These are phyloP conservation scores for Tyria jacobaeae DNA, from an alignment of 2,888 invertebrate genomes.

Conservation along the genomic window DNA sequence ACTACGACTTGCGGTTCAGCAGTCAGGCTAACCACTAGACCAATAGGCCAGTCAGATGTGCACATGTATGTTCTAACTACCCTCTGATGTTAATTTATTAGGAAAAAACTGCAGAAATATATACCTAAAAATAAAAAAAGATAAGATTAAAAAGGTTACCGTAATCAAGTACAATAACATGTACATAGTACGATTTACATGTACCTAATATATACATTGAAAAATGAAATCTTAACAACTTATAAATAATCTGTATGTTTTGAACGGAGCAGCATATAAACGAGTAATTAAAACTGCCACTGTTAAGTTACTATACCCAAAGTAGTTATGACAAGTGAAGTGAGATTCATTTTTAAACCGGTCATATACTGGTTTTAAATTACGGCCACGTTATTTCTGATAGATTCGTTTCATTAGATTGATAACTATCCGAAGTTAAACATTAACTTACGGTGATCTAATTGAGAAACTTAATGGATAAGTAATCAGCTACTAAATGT, in stretches of 20 bases:
- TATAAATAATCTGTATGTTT: not conserved
- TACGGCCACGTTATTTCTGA: conserved; percentile 2
- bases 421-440: conserved; percentile 13
- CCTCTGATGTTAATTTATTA: too few species aligned
- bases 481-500: not conserved
- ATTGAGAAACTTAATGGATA: conserved; percentile 15
- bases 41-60: too few species aligned
- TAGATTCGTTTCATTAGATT: conserved; percentile 6
- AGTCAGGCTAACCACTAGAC: too few species aligned
- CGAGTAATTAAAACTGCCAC: not conserved
- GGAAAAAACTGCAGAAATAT: too few species aligned
- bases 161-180: too few species aligned
- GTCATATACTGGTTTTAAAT: conserved; percentile 3
- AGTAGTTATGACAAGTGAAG: not conserved
- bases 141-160: too few species aligned
- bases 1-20: too few species aligned
- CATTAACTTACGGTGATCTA: conserved; percentile 11
- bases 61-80: too few species aligned
- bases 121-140: too few species aligned
- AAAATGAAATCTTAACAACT: too few species aligned
- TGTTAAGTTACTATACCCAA: not conserved
- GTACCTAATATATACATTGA: too few species aligned
- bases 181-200: too few species aligned
- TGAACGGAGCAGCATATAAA: not conserved
- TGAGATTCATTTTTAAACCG: not conserved